Base-by-base conservation (phyloP, 2,888 invertebrate species). In the Oscheius onirici region DNA sequence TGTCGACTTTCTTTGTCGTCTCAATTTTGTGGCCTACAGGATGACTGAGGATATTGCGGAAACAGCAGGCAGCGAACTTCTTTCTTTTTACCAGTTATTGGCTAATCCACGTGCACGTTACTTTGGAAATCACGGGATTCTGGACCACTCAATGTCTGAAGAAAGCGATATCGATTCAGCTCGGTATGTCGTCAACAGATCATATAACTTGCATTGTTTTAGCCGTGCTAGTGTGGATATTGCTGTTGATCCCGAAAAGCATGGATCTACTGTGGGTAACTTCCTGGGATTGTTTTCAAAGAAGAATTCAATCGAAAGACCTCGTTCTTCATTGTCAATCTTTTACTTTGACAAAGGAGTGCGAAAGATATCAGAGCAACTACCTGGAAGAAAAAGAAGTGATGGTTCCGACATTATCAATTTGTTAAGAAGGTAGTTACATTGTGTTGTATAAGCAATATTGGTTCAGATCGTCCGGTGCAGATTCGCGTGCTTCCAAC, bases 21-120 rank as follows among this genome's bases (percentile, higher is more conserved):
- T 86, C 58, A 86, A 86, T 73, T 86, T 85, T 75, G 83, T 79
- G 8, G 86, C 85, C 11, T 81, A 84, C 58, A 66, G 86, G 70
- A 72, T 85, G 61, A 84, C 85, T 1, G 86, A 86, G 71, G 72
- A 81, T 43, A 83, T 86, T 71, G 86, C 85, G 43, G 86, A 86
- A 69, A 77, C 76, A 60, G 80, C 81, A 65, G 81, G 77, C 22
- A 69, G 75, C 44, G 80, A 82, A 60, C 74, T 82, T 55, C 77
- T 76, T 10, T 52, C 67, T 24, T 72, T 75, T 73, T 78, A 78
- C 65, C 74, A 76, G 17, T 72, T 74, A 44, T 73, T 72, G 54
- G 26, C 67, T 11, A 86, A 86, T 71, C 86, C 86, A 15, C 72
- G 86, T 43, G 84, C 84, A 11, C 73, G 84, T 28, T 86, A 86